Evolutionary conservation across 2,888 invertebrate species (phyloP).

Genomic region (Brenthis ino): DNA sequence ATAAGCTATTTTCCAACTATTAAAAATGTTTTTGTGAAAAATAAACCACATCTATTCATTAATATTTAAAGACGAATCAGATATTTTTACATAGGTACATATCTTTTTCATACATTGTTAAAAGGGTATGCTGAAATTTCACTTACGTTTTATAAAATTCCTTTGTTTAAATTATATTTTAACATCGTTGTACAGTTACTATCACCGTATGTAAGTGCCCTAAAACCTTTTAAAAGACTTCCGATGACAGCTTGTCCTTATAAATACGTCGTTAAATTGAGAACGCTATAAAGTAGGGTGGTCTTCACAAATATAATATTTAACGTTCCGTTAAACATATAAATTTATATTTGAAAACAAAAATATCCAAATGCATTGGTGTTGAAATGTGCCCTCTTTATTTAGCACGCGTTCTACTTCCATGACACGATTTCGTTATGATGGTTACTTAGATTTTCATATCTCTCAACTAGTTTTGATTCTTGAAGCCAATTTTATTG

Average conservation of each 20-base stretch:
- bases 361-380: background rate
- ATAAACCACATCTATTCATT: no score
- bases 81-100: no score
- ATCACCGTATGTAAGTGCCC: conserved; percentile 6
- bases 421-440: background rate
- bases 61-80: no score
- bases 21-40: no score
- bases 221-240: conserved; percentile 25
- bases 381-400: conserved; percentile 3
- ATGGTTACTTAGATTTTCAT: background rate
- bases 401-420: background rate
- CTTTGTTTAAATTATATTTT: no score
- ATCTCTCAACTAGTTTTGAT: no score
- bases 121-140: no score
- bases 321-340: conserved; percentile 23
- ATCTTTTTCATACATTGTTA: no score
- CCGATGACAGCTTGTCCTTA: conserved; percentile 43
- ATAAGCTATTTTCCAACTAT: no score
- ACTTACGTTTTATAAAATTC: no score
- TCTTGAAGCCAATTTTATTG: no score
- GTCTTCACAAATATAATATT: conserved; percentile 47
- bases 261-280: conserved; percentile 74
- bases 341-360: conserved; percentile 18
- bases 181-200: background rate
- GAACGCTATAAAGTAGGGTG: conserved; percentile 69